Conservation (phyloP, 1,140 invertebrate genomes). For the Diprion similis region DNA sequence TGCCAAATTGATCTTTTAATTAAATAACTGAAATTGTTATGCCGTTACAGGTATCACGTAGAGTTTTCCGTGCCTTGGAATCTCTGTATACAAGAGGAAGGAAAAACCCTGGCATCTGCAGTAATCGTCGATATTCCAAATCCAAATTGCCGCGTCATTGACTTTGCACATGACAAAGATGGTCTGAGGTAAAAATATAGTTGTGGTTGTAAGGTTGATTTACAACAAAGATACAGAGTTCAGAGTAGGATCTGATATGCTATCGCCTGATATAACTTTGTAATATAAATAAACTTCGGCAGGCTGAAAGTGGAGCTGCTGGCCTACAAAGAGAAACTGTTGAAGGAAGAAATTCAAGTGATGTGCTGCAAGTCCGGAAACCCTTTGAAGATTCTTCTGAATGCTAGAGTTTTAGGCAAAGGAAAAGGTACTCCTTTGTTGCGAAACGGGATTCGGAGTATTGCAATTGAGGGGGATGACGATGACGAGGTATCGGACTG, state of each 20-base stretch:
- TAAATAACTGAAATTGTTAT: neutral
- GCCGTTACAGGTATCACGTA: constrained; percentile 42
- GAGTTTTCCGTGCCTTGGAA: constrained; percentile 52
- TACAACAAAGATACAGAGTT: neutral
- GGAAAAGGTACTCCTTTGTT: constrained; percentile 64
- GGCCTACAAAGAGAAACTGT: constrained; percentile 62
- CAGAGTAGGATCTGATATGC: neutral
- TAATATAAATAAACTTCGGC: constrained; percentile 30
- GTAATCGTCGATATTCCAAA: constrained; percentile 34
- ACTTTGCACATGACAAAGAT: constrained; percentile 42
- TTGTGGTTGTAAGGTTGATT: neutral
- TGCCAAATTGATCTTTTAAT: neutral
- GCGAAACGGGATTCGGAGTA: constrained; percentile 61
- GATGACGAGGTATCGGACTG: constrained; percentile 46
- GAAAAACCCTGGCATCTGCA: constrained; percentile 29
- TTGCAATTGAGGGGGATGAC: constrained; percentile 55
- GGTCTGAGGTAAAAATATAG: constrained; percentile 39
- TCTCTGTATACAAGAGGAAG: constrained; percentile 36
- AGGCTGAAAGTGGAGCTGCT: constrained; percentile 62
- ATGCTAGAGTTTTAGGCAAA: constrained; percentile 60
- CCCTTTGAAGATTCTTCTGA: constrained; percentile 54
- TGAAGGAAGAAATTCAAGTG: constrained; percentile 56
- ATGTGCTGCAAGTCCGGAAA: constrained; percentile 43
- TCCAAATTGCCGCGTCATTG: constrained; percentile 42
- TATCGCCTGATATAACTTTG: no score